Evolutionary conservation across 2,797 vertebrate genomes (phyloP).

Genomic region (Xiphorhynchus erythropygius): DNA sequence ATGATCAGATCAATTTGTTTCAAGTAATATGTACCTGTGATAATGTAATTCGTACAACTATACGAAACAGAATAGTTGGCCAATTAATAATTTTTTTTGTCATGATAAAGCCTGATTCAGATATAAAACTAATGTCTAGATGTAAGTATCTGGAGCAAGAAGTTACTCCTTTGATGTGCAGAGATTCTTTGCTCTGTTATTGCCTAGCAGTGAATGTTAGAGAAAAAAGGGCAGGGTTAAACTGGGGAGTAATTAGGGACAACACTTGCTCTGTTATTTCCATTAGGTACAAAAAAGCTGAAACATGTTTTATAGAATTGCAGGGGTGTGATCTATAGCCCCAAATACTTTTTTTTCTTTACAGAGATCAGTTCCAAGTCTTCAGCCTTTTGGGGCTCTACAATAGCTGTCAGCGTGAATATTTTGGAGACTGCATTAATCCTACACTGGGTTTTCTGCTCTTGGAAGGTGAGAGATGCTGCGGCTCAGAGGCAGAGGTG

Average conservation of each 20-base stretch:
- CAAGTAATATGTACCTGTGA: neutral
- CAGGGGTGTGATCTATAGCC: neutral
- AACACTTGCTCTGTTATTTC: neutral
- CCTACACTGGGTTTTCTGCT: neutral
- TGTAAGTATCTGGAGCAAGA: neutral
- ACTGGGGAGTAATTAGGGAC: neutral
- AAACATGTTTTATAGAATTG: neutral
- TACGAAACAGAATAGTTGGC: neutral
- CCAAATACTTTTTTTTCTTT: neutral
- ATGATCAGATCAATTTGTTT: neutral
- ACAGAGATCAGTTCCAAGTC: neutral
- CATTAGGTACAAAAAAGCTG: neutral
- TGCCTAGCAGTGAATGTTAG: neutral
- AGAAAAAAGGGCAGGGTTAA: neutral
- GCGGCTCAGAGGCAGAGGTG: neutral
- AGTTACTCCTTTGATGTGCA: neutral
- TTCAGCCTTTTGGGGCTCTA: neutral
- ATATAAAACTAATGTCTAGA: neutral
- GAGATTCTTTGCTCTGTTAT: accelerated
- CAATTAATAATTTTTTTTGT: neutral
- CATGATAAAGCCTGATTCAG: neutral
- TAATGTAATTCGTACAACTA: neutral
- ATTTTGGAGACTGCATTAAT: neutral
- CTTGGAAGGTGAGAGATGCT: neutral
- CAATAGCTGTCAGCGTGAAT: neutral